A percentile compares a stretch with the other conserved stretches of the same genome.
phyloP scores from a whole-genome alignment of 2,113 vertebrate species.

The Bostrychus sinensis region DNA sequence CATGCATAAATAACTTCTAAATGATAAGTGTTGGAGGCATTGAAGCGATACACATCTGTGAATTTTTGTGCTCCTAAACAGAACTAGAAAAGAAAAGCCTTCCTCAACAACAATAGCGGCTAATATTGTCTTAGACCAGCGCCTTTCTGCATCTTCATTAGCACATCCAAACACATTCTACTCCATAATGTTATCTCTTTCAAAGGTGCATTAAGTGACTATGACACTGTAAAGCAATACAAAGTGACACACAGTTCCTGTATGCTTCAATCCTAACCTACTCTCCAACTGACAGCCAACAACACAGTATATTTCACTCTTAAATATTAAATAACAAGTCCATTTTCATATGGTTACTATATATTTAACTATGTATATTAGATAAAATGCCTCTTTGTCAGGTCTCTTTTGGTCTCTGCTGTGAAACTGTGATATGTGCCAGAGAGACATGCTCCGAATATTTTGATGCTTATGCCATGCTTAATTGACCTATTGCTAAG shows the following conservation, averaged over 20 bases:
- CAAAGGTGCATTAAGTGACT: constrained; percentile 39
- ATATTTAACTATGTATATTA: constrained; percentile 34
- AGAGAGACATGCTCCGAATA: constrained; percentile 15
- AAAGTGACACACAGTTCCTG: constrained; percentile 26
- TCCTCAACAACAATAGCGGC: constrained; percentile 41
- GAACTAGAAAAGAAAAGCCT: constrained; percentile 5
- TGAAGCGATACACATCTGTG: constrained; percentile 46
- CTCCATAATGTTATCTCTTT: constrained; percentile 32
- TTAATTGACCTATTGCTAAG: constrained; percentile 41
- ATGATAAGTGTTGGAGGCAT: constrained; percentile 33
- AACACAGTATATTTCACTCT: constrained; percentile 34
- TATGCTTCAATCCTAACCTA: constrained; percentile 16
- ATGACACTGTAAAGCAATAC: constrained; percentile 29
- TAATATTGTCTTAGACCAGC: constrained; percentile 19
- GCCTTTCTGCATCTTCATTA: constrained; percentile 47
- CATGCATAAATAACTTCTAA: constrained; percentile 56
- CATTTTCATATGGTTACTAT: constrained; percentile 26
- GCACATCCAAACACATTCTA: constrained; percentile 58
- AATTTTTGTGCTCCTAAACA: constrained; percentile 19
- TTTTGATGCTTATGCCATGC: constrained; percentile 37
- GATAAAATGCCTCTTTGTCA: constrained; percentile 36
- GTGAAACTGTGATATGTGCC: constrained; percentile 30
- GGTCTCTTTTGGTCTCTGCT: constrained; percentile 23
- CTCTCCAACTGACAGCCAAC: constrained; percentile 13
- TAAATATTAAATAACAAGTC: constrained; percentile 48